These are phyloP conservation scores for Echiichthys vipera DNA, from an alignment of 2,797 vertebrate genomes.

Conservation along the genomic window DNA sequence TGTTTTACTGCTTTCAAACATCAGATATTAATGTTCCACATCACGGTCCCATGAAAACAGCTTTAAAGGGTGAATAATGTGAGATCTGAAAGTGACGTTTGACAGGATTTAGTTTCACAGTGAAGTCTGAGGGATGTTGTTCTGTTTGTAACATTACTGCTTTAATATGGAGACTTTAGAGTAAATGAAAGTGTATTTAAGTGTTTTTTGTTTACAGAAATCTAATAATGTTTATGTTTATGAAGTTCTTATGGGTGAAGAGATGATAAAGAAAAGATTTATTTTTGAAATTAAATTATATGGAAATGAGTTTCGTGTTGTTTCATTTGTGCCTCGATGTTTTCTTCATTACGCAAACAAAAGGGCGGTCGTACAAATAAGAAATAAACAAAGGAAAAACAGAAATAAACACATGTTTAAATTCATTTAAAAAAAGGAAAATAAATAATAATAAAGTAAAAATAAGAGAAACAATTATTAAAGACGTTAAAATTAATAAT, in stretches of 20 bases:
- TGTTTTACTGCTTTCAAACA: not conserved
- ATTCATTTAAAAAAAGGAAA: too few relatives aligned
- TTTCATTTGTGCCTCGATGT: not conserved
- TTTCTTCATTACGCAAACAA: too few relatives aligned
- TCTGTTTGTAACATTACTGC: constrained; percentile 33
- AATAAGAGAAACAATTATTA: too few relatives aligned
- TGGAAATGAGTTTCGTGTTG: constrained; percentile 49
- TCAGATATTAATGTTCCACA: not conserved
- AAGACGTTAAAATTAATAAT: too few relatives aligned
- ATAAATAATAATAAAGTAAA: too few relatives aligned
- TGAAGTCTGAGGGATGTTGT: not conserved
- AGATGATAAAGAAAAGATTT: constrained; percentile 80
- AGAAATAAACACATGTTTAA: too few relatives aligned
- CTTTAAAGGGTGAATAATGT: not conserved
- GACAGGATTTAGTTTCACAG: constrained; percentile 19
- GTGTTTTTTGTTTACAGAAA: constrained; percentile 73
- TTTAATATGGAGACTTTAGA: constrained; percentile 51
- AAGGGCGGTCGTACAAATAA: too few relatives aligned
- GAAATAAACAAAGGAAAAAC: too few relatives aligned
- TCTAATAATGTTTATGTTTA: constrained; percentile 61
- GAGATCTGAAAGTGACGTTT: not conserved
- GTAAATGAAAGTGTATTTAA: constrained; percentile 67
- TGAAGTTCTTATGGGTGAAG: constrained; percentile 65
- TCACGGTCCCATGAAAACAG: too few relatives aligned
- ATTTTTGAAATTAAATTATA: constrained; percentile 86